phyloP scores from a whole-genome alignment of 2,113 vertebrate species.

The Platanista minor region DNA sequence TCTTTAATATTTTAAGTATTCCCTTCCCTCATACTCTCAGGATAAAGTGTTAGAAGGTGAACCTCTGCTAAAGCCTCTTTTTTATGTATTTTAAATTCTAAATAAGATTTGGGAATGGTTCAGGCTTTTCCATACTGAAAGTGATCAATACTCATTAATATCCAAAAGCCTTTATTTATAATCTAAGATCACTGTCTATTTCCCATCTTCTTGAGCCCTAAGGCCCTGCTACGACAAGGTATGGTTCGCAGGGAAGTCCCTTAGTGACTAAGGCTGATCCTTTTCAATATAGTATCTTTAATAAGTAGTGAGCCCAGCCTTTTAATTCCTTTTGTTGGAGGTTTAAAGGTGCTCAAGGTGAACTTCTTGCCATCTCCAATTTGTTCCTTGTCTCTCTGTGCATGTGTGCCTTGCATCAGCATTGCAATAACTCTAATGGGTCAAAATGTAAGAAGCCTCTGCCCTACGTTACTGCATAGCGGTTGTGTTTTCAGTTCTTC shows the following conservation, averaged over 20 bases:
- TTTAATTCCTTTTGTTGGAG: constrained; percentile 1
- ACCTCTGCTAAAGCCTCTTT: neutral
- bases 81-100: neutral
- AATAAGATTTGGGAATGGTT: neutral
- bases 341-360: constrained; percentile 29
- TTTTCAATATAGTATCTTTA: constrained; percentile 39
- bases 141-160: constrained; percentile 4
- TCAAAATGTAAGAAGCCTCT: neutral
- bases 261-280: neutral
- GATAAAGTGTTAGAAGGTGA: neutral
- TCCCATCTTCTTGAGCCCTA: neutral
- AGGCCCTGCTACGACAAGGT: neutral
- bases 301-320: neutral
- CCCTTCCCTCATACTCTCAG: neutral
- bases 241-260: neutral
- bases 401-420: neutral
- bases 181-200: neutral
- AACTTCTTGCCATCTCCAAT: constrained; percentile 12
- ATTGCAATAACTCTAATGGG: constrained; percentile 33
- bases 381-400: neutral
- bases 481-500: neutral
- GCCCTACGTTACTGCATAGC: neutral
- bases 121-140: neutral
- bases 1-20: neutral
- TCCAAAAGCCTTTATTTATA: neutral